Evolutionary conservation across 2,888 invertebrate genomes (phyloP).

Genomic region (Agrenia bidenticulata): DNA sequence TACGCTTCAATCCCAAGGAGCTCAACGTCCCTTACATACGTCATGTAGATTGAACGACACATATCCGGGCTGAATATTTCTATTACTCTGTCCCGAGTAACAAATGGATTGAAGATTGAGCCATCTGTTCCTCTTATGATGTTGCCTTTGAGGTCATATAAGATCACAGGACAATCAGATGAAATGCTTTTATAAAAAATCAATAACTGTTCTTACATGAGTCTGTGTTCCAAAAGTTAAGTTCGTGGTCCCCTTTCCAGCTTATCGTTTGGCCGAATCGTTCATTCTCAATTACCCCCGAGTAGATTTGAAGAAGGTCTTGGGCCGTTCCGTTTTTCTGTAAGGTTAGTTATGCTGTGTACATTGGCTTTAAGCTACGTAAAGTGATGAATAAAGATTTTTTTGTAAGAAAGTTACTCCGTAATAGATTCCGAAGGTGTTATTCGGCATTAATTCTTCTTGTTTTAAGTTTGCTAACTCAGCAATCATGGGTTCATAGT

Average conservation of each 20-base stretch:
- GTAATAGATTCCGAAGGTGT: constrained; percentile 37
- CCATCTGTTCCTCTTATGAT: constrained; percentile 63
- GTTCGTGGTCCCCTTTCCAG: constrained; percentile 31
- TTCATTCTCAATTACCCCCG: constrained; percentile 71
- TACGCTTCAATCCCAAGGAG: constrained; percentile 64
- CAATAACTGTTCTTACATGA: too few relatives aligned
- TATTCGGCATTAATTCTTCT: constrained; percentile 30
- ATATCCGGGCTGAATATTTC: constrained; percentile 39
- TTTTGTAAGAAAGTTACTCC: too few relatives aligned
- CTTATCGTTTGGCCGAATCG: constrained; percentile 69
- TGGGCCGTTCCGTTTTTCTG: constrained; percentile 47
- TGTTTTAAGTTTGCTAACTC: constrained; percentile 22
- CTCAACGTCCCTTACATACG: constrained; percentile 60
- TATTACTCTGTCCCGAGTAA: constrained; percentile 34
- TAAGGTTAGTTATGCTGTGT: too few relatives aligned
- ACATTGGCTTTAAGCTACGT: too few relatives aligned
- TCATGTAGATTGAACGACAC: constrained; percentile 63
- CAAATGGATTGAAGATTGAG: constrained; percentile 28
- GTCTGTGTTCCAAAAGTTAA: constrained; percentile 28
- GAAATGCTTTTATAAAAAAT: too few relatives aligned
- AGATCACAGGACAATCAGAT: too few relatives aligned
- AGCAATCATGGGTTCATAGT: constrained; percentile 27
- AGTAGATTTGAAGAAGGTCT: constrained; percentile 65
- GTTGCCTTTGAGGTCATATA: too few relatives aligned
- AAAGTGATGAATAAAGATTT: too few relatives aligned